phyloP scores from a whole-genome alignment of 2,113 vertebrate genomes.

The Beaufortia kweichowensis region DNA sequence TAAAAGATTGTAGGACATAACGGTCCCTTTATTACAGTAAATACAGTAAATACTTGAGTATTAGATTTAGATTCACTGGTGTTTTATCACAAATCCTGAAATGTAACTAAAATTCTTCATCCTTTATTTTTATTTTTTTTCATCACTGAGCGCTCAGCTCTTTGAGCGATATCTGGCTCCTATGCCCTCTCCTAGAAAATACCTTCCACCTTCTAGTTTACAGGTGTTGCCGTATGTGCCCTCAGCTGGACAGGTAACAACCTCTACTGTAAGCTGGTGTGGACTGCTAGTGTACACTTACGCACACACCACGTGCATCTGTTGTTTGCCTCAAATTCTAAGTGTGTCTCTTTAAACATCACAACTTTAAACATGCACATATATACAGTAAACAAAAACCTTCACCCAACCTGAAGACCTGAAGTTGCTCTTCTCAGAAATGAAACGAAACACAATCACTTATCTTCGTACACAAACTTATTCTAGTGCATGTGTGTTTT shows the following conservation, averaged over 20 bases:
- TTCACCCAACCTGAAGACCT: not conserved
- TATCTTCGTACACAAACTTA: not conserved
- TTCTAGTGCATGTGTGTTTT: slow-evolving; percentile 16
- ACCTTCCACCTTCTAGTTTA: slow-evolving; percentile 68
- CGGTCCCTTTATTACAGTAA: not conserved
- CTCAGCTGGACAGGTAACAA: slow-evolving; percentile 82
- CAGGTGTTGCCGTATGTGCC: slow-evolving; percentile 75
- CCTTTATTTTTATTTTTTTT: slow-evolving; percentile 14
- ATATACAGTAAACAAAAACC: not conserved
- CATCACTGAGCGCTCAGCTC: slow-evolving; percentile 72
- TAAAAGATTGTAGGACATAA: not conserved
- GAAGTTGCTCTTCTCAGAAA: not conserved
- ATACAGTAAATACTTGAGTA: not conserved
- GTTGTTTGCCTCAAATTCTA: not conserved
- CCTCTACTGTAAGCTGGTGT: slow-evolving; percentile 53
- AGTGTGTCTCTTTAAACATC: not conserved
- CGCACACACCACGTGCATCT: slow-evolving; percentile 18
- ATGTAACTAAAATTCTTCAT: slow-evolving; percentile 22
- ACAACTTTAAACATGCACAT: not conserved
- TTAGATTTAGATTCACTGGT: not conserved
- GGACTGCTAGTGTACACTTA: slow-evolving; percentile 57
- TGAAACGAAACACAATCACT: not conserved
- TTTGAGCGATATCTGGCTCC: slow-evolving; percentile 79
- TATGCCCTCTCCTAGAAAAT: slow-evolving; percentile 71
- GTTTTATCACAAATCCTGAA: not conserved